Percentiles rank a stretch among this genome's conserved stretches.
phyloP scores from a whole-genome alignment of 1,140 invertebrate genomes.

The Drosophila tristis region DNA sequence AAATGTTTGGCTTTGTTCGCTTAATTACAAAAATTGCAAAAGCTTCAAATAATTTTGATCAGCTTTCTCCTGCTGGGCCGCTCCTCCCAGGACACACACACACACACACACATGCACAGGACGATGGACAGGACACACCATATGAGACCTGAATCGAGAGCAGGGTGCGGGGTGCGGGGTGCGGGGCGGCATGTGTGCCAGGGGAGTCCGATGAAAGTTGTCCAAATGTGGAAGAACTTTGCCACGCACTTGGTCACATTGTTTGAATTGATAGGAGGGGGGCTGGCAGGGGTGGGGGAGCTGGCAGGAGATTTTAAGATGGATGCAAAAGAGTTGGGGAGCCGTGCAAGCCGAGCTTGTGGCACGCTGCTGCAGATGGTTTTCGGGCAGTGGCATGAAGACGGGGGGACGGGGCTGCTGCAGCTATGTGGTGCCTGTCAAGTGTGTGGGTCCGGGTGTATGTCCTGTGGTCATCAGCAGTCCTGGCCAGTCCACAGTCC shows the following conservation, averaged over 20 bases:
- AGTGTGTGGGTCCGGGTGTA: slow-evolving; percentile 33
- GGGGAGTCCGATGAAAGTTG: slow-evolving; percentile 43
- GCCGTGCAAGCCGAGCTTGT: too few relatives aligned
- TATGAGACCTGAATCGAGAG: slow-evolving; percentile 20
- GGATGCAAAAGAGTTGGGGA: too few relatives aligned
- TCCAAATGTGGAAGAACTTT: slow-evolving; percentile 54
- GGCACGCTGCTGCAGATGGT: too few relatives aligned
- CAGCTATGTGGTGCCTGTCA: slow-evolving; percentile 25
- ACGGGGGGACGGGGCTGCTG: not conserved
- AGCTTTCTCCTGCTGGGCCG: slow-evolving; percentile 34
- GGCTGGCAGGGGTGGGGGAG: not conserved
- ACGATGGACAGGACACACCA: slow-evolving; percentile 19
- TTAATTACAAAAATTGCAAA: slow-evolving; percentile 68
- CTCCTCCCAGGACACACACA: slow-evolving; percentile 13
- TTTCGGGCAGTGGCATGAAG: too few relatives aligned
- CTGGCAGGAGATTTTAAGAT: too few relatives aligned
- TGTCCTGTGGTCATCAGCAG: slow-evolving; percentile 53
- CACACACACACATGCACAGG: too few relatives aligned
- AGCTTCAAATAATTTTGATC: slow-evolving; percentile 68
- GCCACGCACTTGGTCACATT: slow-evolving; percentile 60
- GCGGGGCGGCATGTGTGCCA: not conserved
- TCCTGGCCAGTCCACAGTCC: slow-evolving; percentile 13
- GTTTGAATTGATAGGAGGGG: slow-evolving; percentile 15
- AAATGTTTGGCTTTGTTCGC: slow-evolving; percentile 66
- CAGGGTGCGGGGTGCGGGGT: too few relatives aligned